Conservation (phyloP, 2,797 vertebrate species). For the Xenentodon cancila region DNA sequence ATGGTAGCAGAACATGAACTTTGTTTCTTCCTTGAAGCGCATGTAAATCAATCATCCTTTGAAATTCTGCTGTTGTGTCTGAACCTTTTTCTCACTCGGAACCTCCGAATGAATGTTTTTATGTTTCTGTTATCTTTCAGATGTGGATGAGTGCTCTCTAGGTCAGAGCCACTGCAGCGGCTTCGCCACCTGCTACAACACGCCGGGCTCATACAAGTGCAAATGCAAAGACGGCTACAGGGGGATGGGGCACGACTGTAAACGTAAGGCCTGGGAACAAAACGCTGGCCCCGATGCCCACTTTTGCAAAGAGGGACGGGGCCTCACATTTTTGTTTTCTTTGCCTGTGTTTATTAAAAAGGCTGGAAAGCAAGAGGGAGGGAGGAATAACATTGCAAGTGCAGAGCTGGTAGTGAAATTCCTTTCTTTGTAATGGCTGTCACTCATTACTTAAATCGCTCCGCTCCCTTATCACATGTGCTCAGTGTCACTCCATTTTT, state of each 20-base stretch:
- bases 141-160: constrained; percentile 92
- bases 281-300: constrained; percentile 24
- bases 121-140: constrained; percentile 79
- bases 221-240: constrained; percentile 93
- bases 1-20: constrained; percentile 13
- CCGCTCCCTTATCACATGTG: constrained; percentile 37
- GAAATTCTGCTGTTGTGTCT: constrained; percentile 41
- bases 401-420: constrained; percentile 45
- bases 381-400: constrained; percentile 35
- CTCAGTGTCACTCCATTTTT: constrained; percentile 38
- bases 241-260: constrained; percentile 89
- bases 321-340: constrained; percentile 53
- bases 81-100: constrained; percentile 21
- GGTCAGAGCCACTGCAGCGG: constrained; percentile 87
- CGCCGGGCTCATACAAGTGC: constrained; percentile 95
- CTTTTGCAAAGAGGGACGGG: constrained; percentile 27
- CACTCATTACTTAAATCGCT: constrained; percentile 56
- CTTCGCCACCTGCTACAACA: constrained; percentile 92
- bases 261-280: constrained; percentile 84
- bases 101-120: constrained; percentile 35
- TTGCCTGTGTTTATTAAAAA: constrained; percentile 35
- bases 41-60: constrained; percentile 56
- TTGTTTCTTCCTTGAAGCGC: constrained; percentile 19
- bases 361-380: constrained; percentile 22
- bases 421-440: constrained; percentile 67